Base-by-base conservation (phyloP, 2,113 vertebrate species). In the Alces alces region DNA sequence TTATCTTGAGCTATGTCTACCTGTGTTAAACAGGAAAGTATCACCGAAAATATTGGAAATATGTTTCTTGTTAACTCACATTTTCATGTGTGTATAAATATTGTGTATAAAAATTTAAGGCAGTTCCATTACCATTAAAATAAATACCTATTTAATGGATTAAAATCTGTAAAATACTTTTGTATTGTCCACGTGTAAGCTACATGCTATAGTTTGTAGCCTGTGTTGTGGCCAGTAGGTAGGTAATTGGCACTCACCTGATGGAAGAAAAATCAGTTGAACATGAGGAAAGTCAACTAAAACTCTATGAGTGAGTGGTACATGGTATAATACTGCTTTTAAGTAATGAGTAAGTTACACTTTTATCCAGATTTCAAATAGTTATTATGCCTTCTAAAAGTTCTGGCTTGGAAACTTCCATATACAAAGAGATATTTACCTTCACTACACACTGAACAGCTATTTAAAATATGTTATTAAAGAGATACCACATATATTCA, bases 151-250 rank as follows among this genome's bases (percentile, higher is more conserved):
- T 87, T 87, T 92, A 83, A 73, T 85, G 21, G 39, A 83, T 57
- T 57, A 88, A 93, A 84, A 43, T 89, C 28, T 89, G 30, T 86
- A 58, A 13, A 89, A 76, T 94, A 43, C 83, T 92, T 94, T 94
- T 82, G 36, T 57, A 11, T 86, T 89, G 27, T 47, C n/a, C 33
- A 19, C 14, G 2, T 16, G 11, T 30, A 70, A 36, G 30, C 54
- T 96, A 13, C 1, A 47, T 64, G 27, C 5, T 66, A 7, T 28
- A 86, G 9, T 43, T 70, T 73, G 13, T 55, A 73, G 55, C 5
- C 2, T 86, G 15, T 70, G 7, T 58, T 92, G 10, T 91, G 33
- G 15, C 33, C 14, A 13, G 85, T 28, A 90, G 12, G 5, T 92
- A 87, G 25, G n/a, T 94, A 36, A 30, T 21, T 97, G 27, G 61